These are phyloP conservation scores for Bambusicola thoracicus DNA, from an alignment of 2,113 vertebrate genomes.

Conservation along the genomic window DNA sequence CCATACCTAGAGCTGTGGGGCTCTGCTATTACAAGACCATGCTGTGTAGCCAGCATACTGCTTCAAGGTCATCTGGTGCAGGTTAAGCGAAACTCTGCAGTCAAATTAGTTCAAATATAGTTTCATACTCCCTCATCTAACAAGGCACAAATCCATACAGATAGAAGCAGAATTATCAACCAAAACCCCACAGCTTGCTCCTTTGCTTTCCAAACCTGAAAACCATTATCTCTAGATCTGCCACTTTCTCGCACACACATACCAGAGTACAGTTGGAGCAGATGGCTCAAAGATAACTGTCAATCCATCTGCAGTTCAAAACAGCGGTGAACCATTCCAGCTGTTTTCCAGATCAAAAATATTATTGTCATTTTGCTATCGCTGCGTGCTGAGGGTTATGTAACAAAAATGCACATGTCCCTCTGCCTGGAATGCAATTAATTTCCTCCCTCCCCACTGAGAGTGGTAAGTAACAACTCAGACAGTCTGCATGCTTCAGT, in stretches of 20 bases:
- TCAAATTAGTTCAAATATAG: not conserved
- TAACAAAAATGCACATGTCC: constrained; percentile 57
- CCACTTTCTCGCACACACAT: not conserved
- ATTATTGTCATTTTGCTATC: constrained; percentile 52
- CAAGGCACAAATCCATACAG: not conserved
- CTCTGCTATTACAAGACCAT: not conserved
- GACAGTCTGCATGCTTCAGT: constrained; percentile 33
- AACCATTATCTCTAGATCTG: not conserved
- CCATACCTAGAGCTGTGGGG: not conserved
- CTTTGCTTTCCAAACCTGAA: constrained; percentile 22
- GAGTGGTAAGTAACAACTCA: constrained; percentile 45
- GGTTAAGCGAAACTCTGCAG: not conserved
- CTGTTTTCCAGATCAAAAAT: constrained; percentile 63
- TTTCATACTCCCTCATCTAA: not conserved
- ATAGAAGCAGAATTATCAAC: not conserved
- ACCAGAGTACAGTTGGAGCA: not conserved
- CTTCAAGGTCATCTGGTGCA: not conserved
- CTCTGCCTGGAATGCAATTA: constrained; percentile 61
- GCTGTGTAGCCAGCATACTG: not conserved
- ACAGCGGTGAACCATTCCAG: constrained; percentile 39
- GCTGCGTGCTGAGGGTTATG: constrained; percentile 41
- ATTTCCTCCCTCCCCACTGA: constrained; percentile 58
- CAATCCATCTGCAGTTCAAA: constrained; percentile 41
- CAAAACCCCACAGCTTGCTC: not conserved
- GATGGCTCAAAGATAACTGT: constrained; percentile 27